Percentiles rank a stretch among this genome's conserved stretches.
These are phyloP conservation scores for Eupithecia abbreviata DNA, from an alignment of 2,888 invertebrate genomes.

Conservation along the genomic window DNA sequence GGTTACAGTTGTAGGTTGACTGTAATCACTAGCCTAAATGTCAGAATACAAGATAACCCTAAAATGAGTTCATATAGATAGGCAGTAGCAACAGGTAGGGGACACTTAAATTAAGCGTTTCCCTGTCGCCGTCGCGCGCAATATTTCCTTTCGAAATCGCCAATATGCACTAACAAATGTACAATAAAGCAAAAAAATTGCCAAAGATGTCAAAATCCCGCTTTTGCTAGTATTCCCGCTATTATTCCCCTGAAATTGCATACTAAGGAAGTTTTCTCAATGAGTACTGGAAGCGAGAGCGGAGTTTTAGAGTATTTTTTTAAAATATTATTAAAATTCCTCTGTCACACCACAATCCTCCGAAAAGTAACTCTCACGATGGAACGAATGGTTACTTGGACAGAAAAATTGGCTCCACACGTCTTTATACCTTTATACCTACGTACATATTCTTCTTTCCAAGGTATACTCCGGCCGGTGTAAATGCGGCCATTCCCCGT, in stretches of 20 bases:
- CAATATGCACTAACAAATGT: too few species aligned
- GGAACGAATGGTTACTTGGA: not conserved
- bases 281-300: not conserved
- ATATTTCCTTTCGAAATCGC: not conserved
- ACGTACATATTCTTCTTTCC: too few species aligned
- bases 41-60: not conserved
- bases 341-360: not conserved
- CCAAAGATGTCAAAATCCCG: not conserved
- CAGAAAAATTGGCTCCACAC: not conserved
- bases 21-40: not conserved
- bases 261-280: not conserved
- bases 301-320: not conserved
- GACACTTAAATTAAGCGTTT: not conserved
- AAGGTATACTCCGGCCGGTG: too few species aligned
- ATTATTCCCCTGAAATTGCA: not conserved
- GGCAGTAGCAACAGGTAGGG: not conserved
- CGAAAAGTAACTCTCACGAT: not conserved
- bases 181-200: too few species aligned
- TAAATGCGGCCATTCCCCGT: slow-evolving; percentile 37
- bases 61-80: not conserved
- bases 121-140: not conserved
- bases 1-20: not conserved
- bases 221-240: not conserved
- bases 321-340: not conserved
- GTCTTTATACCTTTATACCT: not conserved